These are phyloP conservation scores for Drosophila pseudotalamancana DNA, from an alignment of 2,888 invertebrate species.

Conservation along the genomic window DNA sequence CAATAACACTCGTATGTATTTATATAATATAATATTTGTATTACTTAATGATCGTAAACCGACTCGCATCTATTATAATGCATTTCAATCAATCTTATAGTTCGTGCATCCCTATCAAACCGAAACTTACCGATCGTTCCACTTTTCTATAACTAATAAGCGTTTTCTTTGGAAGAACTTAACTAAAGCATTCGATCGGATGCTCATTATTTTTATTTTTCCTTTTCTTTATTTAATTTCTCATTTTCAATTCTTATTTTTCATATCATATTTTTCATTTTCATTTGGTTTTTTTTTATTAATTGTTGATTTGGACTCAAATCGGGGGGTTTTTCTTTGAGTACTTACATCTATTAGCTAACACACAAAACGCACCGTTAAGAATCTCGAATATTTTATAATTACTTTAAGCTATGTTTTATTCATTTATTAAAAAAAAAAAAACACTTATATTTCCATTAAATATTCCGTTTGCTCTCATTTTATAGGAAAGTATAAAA, in stretches of 20 bases:
- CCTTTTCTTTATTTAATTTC: neutral
- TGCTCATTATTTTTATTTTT: conserved; percentile 10
- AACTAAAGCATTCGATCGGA: conserved; percentile 58
- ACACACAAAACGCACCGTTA: conserved; percentile 36
- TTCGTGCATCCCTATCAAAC: conserved; percentile 1
- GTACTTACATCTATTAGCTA: conserved; percentile 26
- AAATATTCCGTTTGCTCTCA: conserved; percentile 1
- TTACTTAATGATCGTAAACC: conserved; percentile 4
- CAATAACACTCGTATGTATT: conserved; percentile 31
- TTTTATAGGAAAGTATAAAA: conserved; percentile 77
- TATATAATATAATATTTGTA: neutral
- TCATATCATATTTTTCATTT: neutral
- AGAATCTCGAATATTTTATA: conserved; percentile 36
- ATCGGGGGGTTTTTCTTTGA: conserved; percentile 2
- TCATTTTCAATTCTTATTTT: neutral
- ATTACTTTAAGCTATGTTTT: conserved; percentile 26
- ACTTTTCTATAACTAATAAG: conserved; percentile 73
- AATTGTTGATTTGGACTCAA: conserved; percentile 23
- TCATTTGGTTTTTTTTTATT: neutral
- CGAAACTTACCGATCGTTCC: conserved; percentile 19
- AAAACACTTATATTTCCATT: conserved; percentile 12
- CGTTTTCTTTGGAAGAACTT: conserved; percentile 80
- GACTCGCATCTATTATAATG: neutral
- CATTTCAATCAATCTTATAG: conserved; percentile 1
- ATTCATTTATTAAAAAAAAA: conserved; percentile 11